Evolutionary conservation across 1,140 invertebrate species (phyloP).

Genomic region (Sinella curviseta): DNA sequence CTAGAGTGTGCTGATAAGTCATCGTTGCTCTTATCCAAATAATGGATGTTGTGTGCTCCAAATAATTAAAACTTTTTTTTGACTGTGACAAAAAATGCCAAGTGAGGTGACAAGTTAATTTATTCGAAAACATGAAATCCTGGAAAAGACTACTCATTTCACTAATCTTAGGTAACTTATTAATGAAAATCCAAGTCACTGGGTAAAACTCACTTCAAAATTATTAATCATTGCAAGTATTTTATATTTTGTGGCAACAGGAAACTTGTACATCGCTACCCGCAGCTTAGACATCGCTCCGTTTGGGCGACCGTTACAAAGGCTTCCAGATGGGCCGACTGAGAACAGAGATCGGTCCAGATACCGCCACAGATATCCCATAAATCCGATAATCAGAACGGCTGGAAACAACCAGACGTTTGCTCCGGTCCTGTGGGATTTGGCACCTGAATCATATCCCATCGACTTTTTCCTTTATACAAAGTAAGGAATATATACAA

Average conservation of each 20-base stretch:
- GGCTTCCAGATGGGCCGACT: not conserved
- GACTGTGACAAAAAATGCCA: too few relatives aligned
- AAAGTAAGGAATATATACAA: not conserved
- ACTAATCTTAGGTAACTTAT: too few relatives aligned
- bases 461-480: conserved; percentile 12
- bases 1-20: too few relatives aligned
- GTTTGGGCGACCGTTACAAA: not conserved
- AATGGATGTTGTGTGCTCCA: too few relatives aligned
- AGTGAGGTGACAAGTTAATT: too few relatives aligned
- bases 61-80: too few relatives aligned
- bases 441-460: conserved; percentile 5
- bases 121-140: too few relatives aligned
- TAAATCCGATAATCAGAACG: conserved; percentile 11
- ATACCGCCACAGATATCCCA: conserved; percentile 1
- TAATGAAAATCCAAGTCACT: too few relatives aligned
- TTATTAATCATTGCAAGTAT: not conserved
- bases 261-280: not conserved
- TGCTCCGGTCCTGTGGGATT: conserved; percentile 8
- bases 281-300: not conserved
- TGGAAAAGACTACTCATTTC: too few relatives aligned
- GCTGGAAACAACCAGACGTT: not conserved
- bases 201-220: too few relatives aligned
- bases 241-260: not conserved
- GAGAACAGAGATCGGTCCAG: not conserved
- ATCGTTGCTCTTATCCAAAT: too few relatives aligned